Evolutionary conservation across 2,113 vertebrate genomes (phyloP).

Genomic region (Synodontis membranacea): DNA sequence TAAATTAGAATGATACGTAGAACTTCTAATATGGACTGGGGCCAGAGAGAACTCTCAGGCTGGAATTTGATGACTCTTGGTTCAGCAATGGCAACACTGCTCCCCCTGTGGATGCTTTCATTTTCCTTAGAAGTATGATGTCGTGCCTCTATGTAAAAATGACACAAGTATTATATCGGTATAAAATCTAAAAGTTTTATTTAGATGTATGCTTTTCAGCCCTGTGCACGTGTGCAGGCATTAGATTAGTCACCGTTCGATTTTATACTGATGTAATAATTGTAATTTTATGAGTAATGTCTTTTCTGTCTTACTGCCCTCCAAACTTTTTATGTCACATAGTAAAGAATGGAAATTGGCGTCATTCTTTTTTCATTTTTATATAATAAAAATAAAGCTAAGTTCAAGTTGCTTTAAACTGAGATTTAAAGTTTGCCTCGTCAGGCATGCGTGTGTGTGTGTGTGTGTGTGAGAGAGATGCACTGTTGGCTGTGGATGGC

Average conservation of each 20-base stretch:
- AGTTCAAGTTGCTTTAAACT: conserved; percentile 4
- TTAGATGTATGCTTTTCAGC: no score
- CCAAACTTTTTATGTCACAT: not conserved
- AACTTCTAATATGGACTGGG: not conserved
- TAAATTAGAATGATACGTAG: no score
- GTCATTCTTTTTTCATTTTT: not conserved
- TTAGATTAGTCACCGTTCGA: no score
- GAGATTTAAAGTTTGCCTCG: not conserved
- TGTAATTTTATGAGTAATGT: no score
- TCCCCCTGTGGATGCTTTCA: not conserved
- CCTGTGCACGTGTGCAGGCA: not conserved
- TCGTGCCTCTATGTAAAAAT: not conserved
- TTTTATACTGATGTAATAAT: no score
- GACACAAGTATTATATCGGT: no score
- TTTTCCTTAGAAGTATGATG: not conserved
- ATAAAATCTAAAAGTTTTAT: no score
- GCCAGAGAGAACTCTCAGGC: not conserved
- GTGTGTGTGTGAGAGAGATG: conserved; percentile 14
- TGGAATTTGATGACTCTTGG: not conserved
- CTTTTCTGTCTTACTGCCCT: not conserved
- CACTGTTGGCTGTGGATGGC: conserved; percentile 28
- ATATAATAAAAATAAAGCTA: not conserved
- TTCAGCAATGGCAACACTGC: not conserved
- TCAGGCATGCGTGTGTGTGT: conserved; percentile 26
- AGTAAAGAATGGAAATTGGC: not conserved